Percentiles rank a stretch among this genome's conserved stretches.
These are phyloP conservation scores for Nematolebias whitei DNA, from an alignment of 2,113 vertebrate species.

Conservation along the genomic window DNA sequence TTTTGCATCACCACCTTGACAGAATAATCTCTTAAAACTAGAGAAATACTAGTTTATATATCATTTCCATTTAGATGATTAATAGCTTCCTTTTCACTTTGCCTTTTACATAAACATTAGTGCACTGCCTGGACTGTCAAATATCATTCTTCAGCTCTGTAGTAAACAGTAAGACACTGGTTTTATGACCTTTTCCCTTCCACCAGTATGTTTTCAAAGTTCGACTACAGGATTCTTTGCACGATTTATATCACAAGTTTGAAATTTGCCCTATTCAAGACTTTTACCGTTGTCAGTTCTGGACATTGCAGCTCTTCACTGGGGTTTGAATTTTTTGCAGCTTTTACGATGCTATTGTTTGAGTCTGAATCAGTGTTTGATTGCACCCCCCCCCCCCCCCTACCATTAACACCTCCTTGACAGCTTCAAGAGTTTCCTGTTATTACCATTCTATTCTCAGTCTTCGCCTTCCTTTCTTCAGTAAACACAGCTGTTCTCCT, in stretches of 20 bases:
- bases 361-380: constrained; percentile 15
- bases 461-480: background rate
- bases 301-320: background rate
- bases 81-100: background rate
- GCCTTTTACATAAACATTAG: background rate
- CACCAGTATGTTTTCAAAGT: background rate
- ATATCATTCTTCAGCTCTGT: background rate
- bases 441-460: constrained; percentile 3
- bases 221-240: background rate
- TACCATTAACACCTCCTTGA: constrained; percentile 5
- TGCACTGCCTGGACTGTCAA: background rate
- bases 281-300: background rate
- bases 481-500: constrained; percentile 17
- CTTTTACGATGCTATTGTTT: constrained; percentile 11
- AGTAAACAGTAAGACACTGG: background rate
- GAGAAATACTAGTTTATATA: background rate
- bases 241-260: background rate
- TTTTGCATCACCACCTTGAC: too few relatives aligned
- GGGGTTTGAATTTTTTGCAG: background rate
- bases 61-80: background rate
- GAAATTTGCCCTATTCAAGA: background rate
- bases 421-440: constrained; percentile 3
- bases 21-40: too few relatives aligned
- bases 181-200: too few relatives aligned
- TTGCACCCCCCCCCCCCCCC: background rate